phyloP scores from a whole-genome alignment of 2,797 vertebrate genomes.

The Diplodus puntazzo region DNA sequence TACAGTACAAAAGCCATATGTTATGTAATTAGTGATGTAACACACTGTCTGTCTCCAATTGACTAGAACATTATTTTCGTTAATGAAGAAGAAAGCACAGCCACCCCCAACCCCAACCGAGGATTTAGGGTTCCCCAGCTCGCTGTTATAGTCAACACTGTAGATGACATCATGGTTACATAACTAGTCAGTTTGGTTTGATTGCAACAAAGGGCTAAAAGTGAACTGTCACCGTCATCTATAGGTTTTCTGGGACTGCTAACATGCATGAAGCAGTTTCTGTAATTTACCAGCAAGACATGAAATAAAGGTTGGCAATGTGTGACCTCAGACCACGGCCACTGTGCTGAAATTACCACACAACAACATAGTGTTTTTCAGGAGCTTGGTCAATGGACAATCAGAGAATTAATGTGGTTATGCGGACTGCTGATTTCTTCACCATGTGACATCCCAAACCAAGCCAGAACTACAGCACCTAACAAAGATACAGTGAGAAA shows the following conservation, averaged over 20 bases:
- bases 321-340: too few relatives aligned
- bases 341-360: too few relatives aligned
- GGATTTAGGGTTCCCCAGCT: constrained; percentile 3
- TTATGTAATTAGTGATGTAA: constrained; percentile 44
- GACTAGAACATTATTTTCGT: constrained; percentile 23
- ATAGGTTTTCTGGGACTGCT: neutral
- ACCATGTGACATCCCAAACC: too few relatives aligned
- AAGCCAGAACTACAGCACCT: too few relatives aligned
- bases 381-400: too few relatives aligned
- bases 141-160: neutral
- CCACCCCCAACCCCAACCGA: neutral
- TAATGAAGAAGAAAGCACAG: constrained; percentile 7
- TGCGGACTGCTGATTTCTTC: too few relatives aligned
- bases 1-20: constrained; percentile 16
- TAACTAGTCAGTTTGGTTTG: constrained; percentile 19
- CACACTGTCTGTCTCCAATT: constrained; percentile 3
- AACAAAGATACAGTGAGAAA: too few relatives aligned
- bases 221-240: neutral
- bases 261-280: neutral
- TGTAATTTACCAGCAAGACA: neutral
- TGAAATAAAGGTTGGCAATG: neutral
- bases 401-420: too few relatives aligned
- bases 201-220: neutral
- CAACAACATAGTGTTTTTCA: too few relatives aligned
- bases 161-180: constrained; percentile 38